Evolutionary conservation across 1,140 invertebrate genomes (phyloP).

Genomic region (Macrocentrus cingulum): DNA sequence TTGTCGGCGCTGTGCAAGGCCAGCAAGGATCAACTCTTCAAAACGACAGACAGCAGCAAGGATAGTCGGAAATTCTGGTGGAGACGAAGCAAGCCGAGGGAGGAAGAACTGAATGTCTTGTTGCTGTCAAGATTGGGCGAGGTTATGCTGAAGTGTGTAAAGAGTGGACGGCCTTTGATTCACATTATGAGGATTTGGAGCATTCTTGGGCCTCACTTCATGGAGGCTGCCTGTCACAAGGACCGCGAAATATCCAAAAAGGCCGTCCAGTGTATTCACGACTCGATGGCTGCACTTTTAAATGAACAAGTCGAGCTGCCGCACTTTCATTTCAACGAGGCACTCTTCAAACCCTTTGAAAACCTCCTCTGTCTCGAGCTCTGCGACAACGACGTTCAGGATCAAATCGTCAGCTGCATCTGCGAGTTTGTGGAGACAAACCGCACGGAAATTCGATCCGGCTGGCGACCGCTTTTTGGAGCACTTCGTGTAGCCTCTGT

Average conservation of each 20-base stretch:
- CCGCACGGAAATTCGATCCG: conserved; percentile 86
- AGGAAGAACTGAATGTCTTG: conserved; percentile 61
- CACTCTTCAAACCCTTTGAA: conserved; percentile 92
- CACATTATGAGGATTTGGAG: conserved; percentile 91
- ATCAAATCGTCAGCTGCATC: conserved; percentile 91
- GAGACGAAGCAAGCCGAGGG: conserved; percentile 57
- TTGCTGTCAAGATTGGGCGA: conserved; percentile 82
- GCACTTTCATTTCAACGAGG: conserved; percentile 95
- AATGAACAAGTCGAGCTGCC: conserved; percentile 85
- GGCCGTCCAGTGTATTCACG: conserved; percentile 91
- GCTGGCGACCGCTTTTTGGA: conserved; percentile 90
- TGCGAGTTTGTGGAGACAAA: conserved; percentile 95
- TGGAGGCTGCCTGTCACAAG: conserved; percentile 91
- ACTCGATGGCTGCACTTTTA: conserved; percentile 84
- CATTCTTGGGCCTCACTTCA: conserved; percentile 85
- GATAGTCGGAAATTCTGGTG: conserved; percentile 60
- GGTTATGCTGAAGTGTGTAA: conserved; percentile 82
- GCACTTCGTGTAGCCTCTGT: conserved; percentile 80
- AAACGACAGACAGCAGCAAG: conserved; percentile 50
- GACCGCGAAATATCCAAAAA: conserved; percentile 87
- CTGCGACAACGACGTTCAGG: conserved; percentile 86
- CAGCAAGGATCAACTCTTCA: conserved; percentile 76
- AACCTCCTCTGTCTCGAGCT: conserved; percentile 89
- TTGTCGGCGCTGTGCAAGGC: conserved; percentile 78
- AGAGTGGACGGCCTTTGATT: conserved; percentile 82